Conservation (phyloP, 2,113 vertebrate species). For the Equus quagga region DNA sequence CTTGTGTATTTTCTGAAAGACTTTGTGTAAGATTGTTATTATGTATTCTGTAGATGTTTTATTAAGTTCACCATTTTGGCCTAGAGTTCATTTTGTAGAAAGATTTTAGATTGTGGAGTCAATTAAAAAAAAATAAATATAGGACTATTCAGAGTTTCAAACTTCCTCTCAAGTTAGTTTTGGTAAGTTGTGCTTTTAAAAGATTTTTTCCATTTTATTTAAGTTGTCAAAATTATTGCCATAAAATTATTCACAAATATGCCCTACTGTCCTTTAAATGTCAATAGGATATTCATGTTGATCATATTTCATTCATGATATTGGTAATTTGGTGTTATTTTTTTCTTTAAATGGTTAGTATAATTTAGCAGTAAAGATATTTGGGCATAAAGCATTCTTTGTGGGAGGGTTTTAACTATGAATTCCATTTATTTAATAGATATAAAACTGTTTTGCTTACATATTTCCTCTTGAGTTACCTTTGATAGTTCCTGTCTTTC, state of each 20-base stretch:
- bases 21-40: not conserved
- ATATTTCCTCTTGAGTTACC: too few species aligned
- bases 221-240: not conserved
- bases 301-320: not conserved
- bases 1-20: not conserved
- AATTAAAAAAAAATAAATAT: not conserved
- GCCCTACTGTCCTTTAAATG: not conserved
- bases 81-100: not conserved
- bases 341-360: not conserved
- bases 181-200: not conserved
- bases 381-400: not conserved
- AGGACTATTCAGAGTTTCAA: not conserved
- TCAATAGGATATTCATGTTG: not conserved
- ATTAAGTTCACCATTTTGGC: not conserved
- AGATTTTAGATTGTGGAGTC: not conserved
- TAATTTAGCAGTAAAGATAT: not conserved
- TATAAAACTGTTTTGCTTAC: too few species aligned
- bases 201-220: not conserved
- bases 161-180: not conserved
- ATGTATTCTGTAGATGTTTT: not conserved
- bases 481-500: too few species aligned
- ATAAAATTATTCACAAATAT: not conserved
- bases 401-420: not conserved
- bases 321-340: not conserved
- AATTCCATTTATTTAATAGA: too few species aligned